Evolutionary conservation across 2,113 vertebrate species (phyloP).

Genomic region (Corydoras maculifer): DNA sequence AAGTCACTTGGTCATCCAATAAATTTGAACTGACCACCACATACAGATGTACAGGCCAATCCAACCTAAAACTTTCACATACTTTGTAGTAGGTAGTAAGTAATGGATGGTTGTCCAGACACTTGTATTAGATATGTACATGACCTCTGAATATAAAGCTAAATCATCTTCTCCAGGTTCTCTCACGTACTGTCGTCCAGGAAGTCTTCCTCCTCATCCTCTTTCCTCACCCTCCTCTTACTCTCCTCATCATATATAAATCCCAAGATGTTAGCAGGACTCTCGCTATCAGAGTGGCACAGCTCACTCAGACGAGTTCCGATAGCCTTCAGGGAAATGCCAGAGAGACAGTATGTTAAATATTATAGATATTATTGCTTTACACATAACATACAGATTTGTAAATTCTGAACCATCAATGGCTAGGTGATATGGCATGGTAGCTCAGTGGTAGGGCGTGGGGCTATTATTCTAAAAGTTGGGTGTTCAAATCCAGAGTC

Average conservation of each 20-base stretch:
- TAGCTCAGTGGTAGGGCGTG: too few species aligned
- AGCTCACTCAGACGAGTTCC: slow-evolving; percentile 88
- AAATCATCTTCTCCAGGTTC: background rate
- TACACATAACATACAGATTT: too few species aligned
- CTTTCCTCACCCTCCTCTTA: slow-evolving; percentile 87
- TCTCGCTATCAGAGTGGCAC: slow-evolving; percentile 92
- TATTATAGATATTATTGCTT: background rate
- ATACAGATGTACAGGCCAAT: too few species aligned
- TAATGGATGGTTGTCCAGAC: too few species aligned
- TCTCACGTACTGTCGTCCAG: slow-evolving; percentile 97
- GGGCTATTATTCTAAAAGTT: too few species aligned
- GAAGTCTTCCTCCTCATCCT: slow-evolving; percentile 98
- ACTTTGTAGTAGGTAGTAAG: too few species aligned
- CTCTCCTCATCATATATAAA: slow-evolving; percentile 96
- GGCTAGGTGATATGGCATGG: too few species aligned
- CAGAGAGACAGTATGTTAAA: background rate
- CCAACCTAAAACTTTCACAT: too few species aligned
- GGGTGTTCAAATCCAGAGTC: too few species aligned
- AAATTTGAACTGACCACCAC: too few species aligned
- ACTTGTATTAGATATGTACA: background rate
- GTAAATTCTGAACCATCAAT: too few species aligned
- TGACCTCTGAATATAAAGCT: background rate
- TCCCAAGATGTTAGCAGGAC: slow-evolving; percentile 90
- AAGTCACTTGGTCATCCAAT: too few species aligned
- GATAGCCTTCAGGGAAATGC: slow-evolving; percentile 73